Conservation (phyloP, 2,888 invertebrate genomes). For the Cheilosia impressa region DNA sequence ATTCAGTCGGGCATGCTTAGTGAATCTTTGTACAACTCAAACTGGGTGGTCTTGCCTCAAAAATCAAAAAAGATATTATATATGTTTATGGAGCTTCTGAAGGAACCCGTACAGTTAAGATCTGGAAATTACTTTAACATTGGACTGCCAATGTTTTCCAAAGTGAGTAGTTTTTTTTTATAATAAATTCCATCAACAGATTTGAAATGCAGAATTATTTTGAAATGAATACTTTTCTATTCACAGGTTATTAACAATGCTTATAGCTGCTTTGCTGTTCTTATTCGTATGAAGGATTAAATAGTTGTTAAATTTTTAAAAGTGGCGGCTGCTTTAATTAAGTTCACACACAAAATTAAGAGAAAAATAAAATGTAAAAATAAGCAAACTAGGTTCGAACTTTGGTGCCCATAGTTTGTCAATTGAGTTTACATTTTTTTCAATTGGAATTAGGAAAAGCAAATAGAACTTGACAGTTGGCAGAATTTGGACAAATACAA, state of each 20-base stretch:
- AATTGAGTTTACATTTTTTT: too few relatives aligned
- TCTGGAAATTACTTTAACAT: conserved; percentile 80
- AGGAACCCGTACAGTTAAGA: conserved; percentile 77
- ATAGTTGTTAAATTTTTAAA: too few relatives aligned
- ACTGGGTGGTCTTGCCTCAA: conserved; percentile 78
- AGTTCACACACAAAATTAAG: too few relatives aligned
- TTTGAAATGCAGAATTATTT: background rate
- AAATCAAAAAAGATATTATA: conserved; percentile 77
- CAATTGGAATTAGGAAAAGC: too few relatives aligned
- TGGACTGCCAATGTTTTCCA: conserved; percentile 80
- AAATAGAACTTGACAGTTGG: too few relatives aligned
- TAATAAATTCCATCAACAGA: too few relatives aligned
- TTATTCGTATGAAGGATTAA: conserved; percentile 78
- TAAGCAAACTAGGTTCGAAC: too few relatives aligned
- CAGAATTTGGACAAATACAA: too few relatives aligned
- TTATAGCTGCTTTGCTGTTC: conserved; percentile 78
- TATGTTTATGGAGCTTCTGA: conserved; percentile 80
- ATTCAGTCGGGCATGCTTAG: conserved; percentile 77
- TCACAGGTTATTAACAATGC: conserved; percentile 58
- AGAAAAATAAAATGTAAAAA: too few relatives aligned
- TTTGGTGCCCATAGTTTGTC: too few relatives aligned
- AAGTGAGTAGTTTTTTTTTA: conserved; percentile 74
- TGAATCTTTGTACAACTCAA: conserved; percentile 78
- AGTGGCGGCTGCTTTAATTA: too few relatives aligned
- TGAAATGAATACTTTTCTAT: conserved; percentile 8